Evolutionary conservation across 1,140 invertebrate genomes (phyloP), one percentile per base, ranked within the genome.

Genomic region (Drosophila truncata): DNA sequence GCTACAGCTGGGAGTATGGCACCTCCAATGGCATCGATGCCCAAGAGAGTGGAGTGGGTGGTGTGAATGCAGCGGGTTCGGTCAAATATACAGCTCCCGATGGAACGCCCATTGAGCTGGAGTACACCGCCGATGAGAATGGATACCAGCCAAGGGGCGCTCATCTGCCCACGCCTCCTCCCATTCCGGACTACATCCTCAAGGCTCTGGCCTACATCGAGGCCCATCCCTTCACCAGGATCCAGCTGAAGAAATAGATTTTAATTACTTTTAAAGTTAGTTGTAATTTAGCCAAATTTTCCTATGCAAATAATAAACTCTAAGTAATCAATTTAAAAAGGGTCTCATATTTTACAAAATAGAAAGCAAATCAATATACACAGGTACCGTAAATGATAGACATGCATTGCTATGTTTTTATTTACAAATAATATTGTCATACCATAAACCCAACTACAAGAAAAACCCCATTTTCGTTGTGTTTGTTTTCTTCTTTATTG

Each of bases 111-210:
- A 93, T 94, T 47, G 75, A 92, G 23, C 74, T 95, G 13, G 91
- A 93, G 10, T 97, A 97, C 93, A 95, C 95, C 2, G 96, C 97
- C 31, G 96, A 97, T 78, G 95, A 97, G 85, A 95, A 96, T 70
- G 96, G 96, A 20, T 97, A 96, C 93, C 95, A 95, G 55, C 95
- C 96, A 0, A 92, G 94, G 46, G 96, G 96, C 11, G 94, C 94
- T 9, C 96, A 97, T 88, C 92, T 97, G 18, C 96, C 97, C 46
- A 96, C 96, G 2, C 95, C 96, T 16, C 96, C 96, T 35, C 92
- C 94, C 95, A 98, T 93, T 97, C 98, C 94, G 96, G 95, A 83
- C 42, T 95, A 94, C 64, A 95, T 96, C 57, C 93, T 94, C 63
- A 94, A 93, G 75, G 93, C 94, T 11, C 88, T 96, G 39, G 95